Percentiles rank a stretch among this genome's conserved stretches.
Conservation (phyloP, 2,888 invertebrate genomes). For the Netelia inedita region DNA sequence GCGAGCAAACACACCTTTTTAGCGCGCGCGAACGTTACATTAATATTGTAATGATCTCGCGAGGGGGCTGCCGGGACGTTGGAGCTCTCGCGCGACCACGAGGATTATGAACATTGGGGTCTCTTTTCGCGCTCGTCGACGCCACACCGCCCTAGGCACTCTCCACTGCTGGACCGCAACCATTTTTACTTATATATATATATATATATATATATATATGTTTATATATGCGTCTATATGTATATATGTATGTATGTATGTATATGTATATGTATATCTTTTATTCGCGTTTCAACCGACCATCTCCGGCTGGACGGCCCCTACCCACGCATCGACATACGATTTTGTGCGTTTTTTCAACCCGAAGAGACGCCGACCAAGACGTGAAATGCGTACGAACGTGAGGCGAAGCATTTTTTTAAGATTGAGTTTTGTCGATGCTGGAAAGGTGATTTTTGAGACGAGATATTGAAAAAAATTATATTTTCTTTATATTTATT, state of each 20-base stretch:
- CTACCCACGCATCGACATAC: conserved; percentile 56
- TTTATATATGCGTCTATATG: conserved; percentile 23
- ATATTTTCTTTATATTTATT: background rate
- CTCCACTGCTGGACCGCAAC: conserved; percentile 69
- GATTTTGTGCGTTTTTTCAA: conserved; percentile 54
- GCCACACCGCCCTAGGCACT: conserved; percentile 65
- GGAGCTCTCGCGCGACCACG: conserved; percentile 62
- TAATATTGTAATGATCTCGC: conserved; percentile 83
- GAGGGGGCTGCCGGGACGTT: conserved; percentile 56
- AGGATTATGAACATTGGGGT: conserved; percentile 66
- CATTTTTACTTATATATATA: conserved; percentile 48
- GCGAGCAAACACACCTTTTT: conserved; percentile 84
- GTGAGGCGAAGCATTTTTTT: conserved; percentile 1
- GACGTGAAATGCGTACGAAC: background rate
- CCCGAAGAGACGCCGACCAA: background rate
- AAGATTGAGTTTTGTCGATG: background rate
- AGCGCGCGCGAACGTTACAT: conserved; percentile 81
- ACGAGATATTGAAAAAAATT: background rate
- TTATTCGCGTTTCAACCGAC: conserved; percentile 56
- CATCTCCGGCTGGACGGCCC: conserved; percentile 55
- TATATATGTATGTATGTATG: conserved; percentile 41
- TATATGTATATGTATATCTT: conserved; percentile 17
- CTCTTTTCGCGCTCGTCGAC: conserved; percentile 57
- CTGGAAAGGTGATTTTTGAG: background rate
- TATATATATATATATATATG: conserved; percentile 39